Evolutionary conservation across 2,888 invertebrate genomes (phyloP).

Genomic region (Clusia tigrina): DNA sequence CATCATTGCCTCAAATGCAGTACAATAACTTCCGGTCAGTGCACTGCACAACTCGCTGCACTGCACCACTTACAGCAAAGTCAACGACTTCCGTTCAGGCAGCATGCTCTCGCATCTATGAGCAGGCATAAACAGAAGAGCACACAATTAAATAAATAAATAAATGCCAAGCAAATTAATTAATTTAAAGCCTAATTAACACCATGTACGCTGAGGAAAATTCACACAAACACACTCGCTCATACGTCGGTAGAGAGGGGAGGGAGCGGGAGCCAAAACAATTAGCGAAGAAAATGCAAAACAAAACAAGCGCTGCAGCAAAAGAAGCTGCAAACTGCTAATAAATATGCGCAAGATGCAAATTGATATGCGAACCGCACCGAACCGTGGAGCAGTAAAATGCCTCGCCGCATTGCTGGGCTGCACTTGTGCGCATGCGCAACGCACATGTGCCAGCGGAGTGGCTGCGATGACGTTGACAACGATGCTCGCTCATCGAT

Average conservation of each 20-base stretch:
- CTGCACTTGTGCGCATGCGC: not conserved
- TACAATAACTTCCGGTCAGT: conserved; percentile 35
- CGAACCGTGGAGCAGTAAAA: no score
- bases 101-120: conserved; percentile 6
- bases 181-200: conserved; percentile 60
- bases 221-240: no score
- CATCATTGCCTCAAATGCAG: conserved; percentile 16
- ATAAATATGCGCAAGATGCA: conserved; percentile 57
- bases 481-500: not conserved
- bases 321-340: conserved; percentile 45
- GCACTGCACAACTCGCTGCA: conserved; percentile 19
- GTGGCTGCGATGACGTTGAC: not conserved
- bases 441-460: not conserved
- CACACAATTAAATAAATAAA: conserved; percentile 10
- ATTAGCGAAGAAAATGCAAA: conserved; percentile 31
- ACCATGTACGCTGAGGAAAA: conserved; percentile 41
- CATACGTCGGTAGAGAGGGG: no score
- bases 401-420: not conserved
- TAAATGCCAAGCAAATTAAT: conserved; percentile 50
- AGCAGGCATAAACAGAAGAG: not conserved
- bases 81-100: conserved; percentile 58
- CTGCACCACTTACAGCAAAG: conserved; percentile 37
- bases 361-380: conserved; percentile 45
- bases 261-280: conserved; percentile 32
- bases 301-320: conserved; percentile 18